Base-by-base conservation (phyloP, 2,113 vertebrate species). In the Megaptera novaeangliae region DNA sequence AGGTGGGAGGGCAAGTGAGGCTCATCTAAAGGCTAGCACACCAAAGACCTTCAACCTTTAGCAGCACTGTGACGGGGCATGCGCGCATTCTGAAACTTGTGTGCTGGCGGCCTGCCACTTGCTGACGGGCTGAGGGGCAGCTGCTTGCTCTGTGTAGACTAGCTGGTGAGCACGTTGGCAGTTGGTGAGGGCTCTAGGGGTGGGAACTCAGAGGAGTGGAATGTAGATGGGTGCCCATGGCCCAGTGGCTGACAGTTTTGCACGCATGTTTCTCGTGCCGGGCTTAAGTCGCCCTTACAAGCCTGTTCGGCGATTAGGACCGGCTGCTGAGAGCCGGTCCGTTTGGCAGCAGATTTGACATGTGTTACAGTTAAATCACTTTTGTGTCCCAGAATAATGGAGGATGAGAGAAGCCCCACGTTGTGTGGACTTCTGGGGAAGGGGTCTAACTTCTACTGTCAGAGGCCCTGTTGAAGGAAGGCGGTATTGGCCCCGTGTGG, bases 111-210 rank as follows among this genome's bases (percentile, higher is more conserved):
- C 89, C 90, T 36, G 98, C 97, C 97, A 83, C 97, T 39, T 90
- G 96, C 97, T 97, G 97, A 97, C 97, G 95, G 97, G 96, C 98
- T 94, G 97, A 87, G 94, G 96, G 96, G 97, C 98, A 98, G 6
- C 94, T 52, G 74, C 91, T 41, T 4, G 86, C 17, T 4, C 85
- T 13, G 82, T 36, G 96, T 34, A 84, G 97, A 97, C 97, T 93
- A 36, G 98, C 97, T 77, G 71, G 86, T n/a, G 88, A 98, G 97
- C 97, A 98, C 96, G 96, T 96, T 98, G 97, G 98, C 98, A 97
- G 95, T 95, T 97, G 96, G 97, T 89, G 6, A 15, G 25, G 96
- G 90, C 84, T 87, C 69, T 49, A n/a, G 29, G 93, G 97, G 95
- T 75, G 94, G 93, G 94, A 39, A 75, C 94, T 92, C 57, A n/a